A percentile compares a stretch with the other conserved stretches of the same genome.
Evolutionary conservation across 2,888 invertebrate species (phyloP).

Genomic region (Brachypalpus laphriformis): DNA sequence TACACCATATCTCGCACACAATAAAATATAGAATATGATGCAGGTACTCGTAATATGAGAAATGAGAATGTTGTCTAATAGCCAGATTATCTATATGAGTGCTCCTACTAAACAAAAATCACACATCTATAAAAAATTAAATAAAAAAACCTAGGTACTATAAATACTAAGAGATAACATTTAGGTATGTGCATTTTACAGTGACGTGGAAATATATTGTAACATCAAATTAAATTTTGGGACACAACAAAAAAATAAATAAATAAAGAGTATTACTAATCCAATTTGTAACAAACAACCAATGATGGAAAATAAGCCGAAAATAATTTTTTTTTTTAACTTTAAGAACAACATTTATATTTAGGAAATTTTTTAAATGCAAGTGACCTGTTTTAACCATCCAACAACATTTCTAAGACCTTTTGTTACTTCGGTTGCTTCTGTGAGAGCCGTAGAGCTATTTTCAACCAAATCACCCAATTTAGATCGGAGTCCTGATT

Average conservation of each 20-base stretch:
- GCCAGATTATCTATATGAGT: neutral
- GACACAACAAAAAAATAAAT: neutral
- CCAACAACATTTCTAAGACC: conserved; percentile 91
- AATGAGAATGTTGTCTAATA: neutral
- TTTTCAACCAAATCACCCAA: conserved; percentile 90
- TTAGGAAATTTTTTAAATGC: conserved; percentile 49
- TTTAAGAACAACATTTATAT: conserved; percentile 45
- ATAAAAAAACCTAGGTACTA: neutral
- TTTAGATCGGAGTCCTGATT: conserved; percentile 87
- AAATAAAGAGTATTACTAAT: neutral
- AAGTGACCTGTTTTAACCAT: conserved; percentile 90
- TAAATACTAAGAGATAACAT: neutral
- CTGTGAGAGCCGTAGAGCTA: conserved; percentile 86
- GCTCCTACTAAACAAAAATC: neutral
- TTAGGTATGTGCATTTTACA: conserved; percentile 1
- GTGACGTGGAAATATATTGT: neutral
- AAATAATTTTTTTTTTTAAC: neutral
- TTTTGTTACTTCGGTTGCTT: conserved; percentile 84
- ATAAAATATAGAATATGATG: neutral
- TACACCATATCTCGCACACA: neutral
- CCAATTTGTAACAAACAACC: neutral
- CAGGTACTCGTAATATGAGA: neutral
- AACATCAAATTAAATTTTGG: neutral
- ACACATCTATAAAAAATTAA: neutral
- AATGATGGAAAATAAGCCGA: conserved; percentile 1